Conservation (phyloP, 2,888 invertebrate species). For the Euclidia mi region DNA sequence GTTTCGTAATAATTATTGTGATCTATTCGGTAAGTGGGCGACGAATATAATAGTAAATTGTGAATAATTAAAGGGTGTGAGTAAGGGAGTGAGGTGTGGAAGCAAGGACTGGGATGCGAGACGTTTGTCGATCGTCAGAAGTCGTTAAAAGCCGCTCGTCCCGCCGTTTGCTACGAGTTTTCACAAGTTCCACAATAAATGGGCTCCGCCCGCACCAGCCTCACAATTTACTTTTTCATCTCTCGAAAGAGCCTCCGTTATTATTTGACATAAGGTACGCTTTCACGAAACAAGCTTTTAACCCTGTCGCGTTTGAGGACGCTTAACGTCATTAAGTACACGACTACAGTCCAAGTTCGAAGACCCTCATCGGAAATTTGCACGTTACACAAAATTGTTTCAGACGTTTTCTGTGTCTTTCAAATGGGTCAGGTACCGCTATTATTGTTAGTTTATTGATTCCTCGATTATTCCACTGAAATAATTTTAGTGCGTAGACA, state of each 20-base stretch:
- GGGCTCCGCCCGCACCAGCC: conserved; percentile 45
- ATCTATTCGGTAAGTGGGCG: neutral
- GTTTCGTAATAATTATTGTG: no score
- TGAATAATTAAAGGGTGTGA: no score
- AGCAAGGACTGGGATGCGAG: conserved; percentile 5
- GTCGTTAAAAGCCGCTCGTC: conserved; percentile 59
- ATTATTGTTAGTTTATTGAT: conserved; percentile 46
- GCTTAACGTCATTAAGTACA: conserved; percentile 61
- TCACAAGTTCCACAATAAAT: conserved; percentile 54
- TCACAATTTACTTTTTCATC: conserved; percentile 68
- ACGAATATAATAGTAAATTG: no score
- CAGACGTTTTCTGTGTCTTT: conserved; percentile 44
- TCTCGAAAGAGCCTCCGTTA: conserved; percentile 56
- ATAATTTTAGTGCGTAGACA: conserved; percentile 36
- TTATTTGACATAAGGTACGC: conserved; percentile 63
- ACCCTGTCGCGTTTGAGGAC: conserved; percentile 57
- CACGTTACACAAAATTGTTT: conserved; percentile 59
- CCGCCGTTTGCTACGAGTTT: conserved; percentile 54
- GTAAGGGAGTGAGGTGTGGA: conserved; percentile 1
- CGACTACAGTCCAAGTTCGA: conserved; percentile 50
- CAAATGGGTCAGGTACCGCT: conserved; percentile 35
- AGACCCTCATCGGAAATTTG: conserved; percentile 60
- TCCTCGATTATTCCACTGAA: conserved; percentile 20
- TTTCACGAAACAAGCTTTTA: conserved; percentile 63
- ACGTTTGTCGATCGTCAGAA: conserved; percentile 38